Conservation (phyloP, 2,113 vertebrate genomes). For the Pipra filicauda region DNA sequence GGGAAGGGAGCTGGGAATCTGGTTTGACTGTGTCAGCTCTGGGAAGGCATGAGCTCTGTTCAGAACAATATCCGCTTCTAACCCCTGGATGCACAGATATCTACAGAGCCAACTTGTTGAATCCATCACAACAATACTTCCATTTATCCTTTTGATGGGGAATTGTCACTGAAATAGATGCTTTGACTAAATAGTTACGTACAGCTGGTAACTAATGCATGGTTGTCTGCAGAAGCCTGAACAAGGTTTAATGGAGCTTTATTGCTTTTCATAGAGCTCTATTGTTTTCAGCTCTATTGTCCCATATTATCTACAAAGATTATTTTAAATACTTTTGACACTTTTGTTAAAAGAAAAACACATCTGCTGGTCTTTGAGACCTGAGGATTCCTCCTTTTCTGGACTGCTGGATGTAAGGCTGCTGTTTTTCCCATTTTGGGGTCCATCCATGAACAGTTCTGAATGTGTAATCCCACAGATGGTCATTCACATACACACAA, state of each 20-base stretch:
- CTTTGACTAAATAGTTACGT: conserved; percentile 67
- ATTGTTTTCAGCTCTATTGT: conserved; percentile 10
- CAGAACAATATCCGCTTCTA: conserved; percentile 5
- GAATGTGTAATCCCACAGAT: neutral
- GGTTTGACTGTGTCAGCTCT: neutral
- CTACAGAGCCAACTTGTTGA: conserved; percentile 53
- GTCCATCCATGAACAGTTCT: neutral
- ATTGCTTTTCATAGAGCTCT: conserved; percentile 43
- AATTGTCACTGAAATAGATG: conserved; percentile 68
- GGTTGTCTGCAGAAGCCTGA: conserved; percentile 49
- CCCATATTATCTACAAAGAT: neutral
- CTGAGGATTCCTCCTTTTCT: neutral
- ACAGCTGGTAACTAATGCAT: conserved; percentile 64
- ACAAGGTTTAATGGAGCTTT: conserved; percentile 69
- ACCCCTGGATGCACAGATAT: conserved; percentile 37
- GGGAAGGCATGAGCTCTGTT: neutral
- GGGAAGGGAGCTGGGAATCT: neutral
- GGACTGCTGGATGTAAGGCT: neutral
- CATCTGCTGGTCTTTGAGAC: neutral
- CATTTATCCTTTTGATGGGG: conserved; percentile 33
- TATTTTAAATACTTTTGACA: conserved; percentile 24
- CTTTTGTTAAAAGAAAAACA: neutral
- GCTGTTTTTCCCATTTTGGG: neutral
- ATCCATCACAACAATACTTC: conserved; percentile 53
- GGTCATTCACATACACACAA: neutral